These are phyloP conservation scores for Sebastes matsubarae DNA, from an alignment of 2,797 vertebrate species.

Conservation along the genomic window DNA sequence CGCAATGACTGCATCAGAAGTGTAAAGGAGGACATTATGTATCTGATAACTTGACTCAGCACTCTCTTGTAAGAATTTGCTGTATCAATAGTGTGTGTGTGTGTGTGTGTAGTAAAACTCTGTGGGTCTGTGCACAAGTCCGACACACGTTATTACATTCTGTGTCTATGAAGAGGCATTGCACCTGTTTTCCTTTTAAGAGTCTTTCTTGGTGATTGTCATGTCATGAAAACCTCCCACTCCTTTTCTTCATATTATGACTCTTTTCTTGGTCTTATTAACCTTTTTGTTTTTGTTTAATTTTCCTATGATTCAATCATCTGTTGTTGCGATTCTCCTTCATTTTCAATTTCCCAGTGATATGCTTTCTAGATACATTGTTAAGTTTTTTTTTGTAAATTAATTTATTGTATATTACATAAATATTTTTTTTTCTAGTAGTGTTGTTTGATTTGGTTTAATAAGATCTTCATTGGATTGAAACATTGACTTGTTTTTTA, in stretches of 20 bases:
- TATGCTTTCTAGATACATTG: background rate
- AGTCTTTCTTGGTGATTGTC: background rate
- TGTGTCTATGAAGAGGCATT: background rate
- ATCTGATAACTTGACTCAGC: constrained; percentile 38
- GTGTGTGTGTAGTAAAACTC: background rate
- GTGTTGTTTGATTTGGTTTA: background rate
- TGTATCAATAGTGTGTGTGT: constrained; percentile 6
- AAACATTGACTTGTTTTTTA: background rate
- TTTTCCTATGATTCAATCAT: background rate
- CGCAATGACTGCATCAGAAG: constrained; percentile 13
- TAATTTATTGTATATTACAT: too few relatives aligned
- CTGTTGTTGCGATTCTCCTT: background rate
- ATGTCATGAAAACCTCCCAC: background rate
- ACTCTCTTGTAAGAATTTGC: constrained; percentile 14
- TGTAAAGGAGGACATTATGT: constrained; percentile 15
- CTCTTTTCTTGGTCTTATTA: background rate
- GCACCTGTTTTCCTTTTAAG: background rate
- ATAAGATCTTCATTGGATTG: background rate
- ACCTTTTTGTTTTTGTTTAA: background rate
- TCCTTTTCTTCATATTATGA: background rate
- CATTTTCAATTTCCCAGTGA: background rate
- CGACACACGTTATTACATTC: background rate
- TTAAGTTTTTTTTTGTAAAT: too few relatives aligned
- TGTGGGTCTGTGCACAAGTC: background rate
- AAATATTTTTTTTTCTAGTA: too few relatives aligned